Base-by-base conservation (phyloP, 1,140 invertebrate genomes). In the Heliconius nattereri region DNA sequence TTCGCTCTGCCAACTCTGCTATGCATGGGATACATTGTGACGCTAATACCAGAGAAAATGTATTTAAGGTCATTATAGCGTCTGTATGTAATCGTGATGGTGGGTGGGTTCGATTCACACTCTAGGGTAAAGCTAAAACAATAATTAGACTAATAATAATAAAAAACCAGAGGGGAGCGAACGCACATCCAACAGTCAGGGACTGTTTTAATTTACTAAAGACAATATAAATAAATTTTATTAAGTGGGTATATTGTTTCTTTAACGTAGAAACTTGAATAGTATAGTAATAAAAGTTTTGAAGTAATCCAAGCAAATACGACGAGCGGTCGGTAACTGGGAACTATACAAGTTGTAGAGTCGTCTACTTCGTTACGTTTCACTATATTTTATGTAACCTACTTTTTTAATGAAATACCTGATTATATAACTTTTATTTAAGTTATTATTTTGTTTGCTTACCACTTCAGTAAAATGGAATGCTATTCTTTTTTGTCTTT, bases 301-400 rank as follows among this genome's bases (percentile, higher is more conserved):
- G 26, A 66, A 66, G 60, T 66, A 66, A 66, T 66, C 60, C 13
- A 13, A 66, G 60, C 23, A 66, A 66, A 66, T 66, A 66, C 60
- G 29, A 19, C 60, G 23, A 29, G 60, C 60, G 60, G 60, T 66
- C 60, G 60, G 60, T 66, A 16, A 29, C 60, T 66, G 60, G 0
- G 13, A 29, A 29, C 60, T 66, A 29, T 66, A 29, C 29, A 66
- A 66, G 60, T 16, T 19, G 23, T 7, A 26, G 11, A 23, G 9
- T 29, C 6, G 60, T 66, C 60, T 29, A 29, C 60, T 66, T 66
- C 60, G 60, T 66, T 66, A 66, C 60, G 26, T 66, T 26, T 66
- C 26, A 8, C 60, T 66, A 66, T 66, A 16, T 66, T 66, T 66
- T 66, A 66, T 66, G 60, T 29, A 16, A 66, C 26, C 60, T 66